Percentiles rank a stretch among this genome's conserved stretches.
These are phyloP conservation scores for Mycteria americana DNA, from an alignment of 2,797 vertebrate genomes.

Conservation along the genomic window DNA sequence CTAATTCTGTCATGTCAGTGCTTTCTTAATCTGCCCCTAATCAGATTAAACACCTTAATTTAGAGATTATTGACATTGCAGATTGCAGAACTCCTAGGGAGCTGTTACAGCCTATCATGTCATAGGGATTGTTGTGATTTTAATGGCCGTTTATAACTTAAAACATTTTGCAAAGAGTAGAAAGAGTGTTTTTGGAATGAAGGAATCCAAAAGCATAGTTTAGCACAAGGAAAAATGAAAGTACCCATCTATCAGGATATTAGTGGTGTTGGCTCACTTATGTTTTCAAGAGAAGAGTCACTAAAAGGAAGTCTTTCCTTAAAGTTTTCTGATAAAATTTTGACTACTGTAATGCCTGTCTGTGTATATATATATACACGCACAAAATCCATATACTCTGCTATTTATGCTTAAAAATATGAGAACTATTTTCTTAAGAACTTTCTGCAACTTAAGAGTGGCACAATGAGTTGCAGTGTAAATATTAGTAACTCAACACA, in stretches of 20 bases:
- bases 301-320: neutral
- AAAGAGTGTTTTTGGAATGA: neutral
- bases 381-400: neutral
- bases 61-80: neutral
- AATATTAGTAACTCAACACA: neutral
- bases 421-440: neutral
- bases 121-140: neutral
- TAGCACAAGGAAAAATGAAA: neutral
- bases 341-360: neutral
- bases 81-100: neutral
- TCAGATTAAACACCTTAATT: conserved; percentile 49
- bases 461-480: neutral
- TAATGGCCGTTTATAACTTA: neutral
- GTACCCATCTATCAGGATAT: neutral
- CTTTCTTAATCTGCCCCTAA: conserved; percentile 28
- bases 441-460: neutral
- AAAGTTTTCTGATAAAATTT: neutral
- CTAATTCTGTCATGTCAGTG: conserved; percentile 22
- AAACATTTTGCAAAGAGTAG: neutral
- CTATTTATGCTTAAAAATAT: neutral
- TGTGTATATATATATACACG: accelerated
- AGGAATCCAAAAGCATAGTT: neutral
- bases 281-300: neutral
- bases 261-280: neutral
- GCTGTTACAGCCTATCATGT: neutral